Evolutionary conservation across 2,888 invertebrate species (phyloP), one percentile per base, ranked within the genome.

Genomic region (Apotomis betuletana): DNA sequence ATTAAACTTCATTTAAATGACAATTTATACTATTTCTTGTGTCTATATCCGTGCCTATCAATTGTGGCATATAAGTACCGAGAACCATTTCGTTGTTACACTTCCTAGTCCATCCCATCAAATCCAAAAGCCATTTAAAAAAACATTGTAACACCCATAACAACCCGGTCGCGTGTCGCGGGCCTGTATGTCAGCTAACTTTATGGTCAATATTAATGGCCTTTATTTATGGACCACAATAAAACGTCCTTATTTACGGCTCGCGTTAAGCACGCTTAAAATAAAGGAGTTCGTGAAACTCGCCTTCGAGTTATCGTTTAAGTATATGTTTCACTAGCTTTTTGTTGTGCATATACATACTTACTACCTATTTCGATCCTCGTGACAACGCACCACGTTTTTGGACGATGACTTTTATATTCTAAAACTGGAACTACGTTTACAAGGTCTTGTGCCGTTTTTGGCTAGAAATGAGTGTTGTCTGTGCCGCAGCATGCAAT

Each of bases 171-270:
- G 70, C 70, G 70, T 71, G 70, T 10, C 27, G 5, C 15, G 5
- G 5, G 41, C 5, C 61, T 41, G 57, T 71, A 61, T 55, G 61
- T 67, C 70, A 61, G 67, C 51, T 60, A 54, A 55, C 46, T 61
- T 67, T 69, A 73, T 65, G 60, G 69, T 59, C 68, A 63, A 69
- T 65, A 73, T 62, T 73, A 69, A 69, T 57, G 69, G 41, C 41
- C 49, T 64, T 52, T 65, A 73, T 73, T 69, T 73, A 73, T 73
- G 65, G 64, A 49, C 38, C 27, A 69, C 61, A 60, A 69, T 67
- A 69, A 73, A 65, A 55, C 62, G 57, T 13, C 10, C 15, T 63
- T 68, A 63, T 68, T 68, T 72, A 72, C 41, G 55, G 36, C 12
- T n/a, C 49, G 60, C 46, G 27, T 46, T n/a, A 44, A 27, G 38